Evolutionary conservation across 2,113 vertebrate species (phyloP).

Genomic region (Hipposideros armiger): DNA sequence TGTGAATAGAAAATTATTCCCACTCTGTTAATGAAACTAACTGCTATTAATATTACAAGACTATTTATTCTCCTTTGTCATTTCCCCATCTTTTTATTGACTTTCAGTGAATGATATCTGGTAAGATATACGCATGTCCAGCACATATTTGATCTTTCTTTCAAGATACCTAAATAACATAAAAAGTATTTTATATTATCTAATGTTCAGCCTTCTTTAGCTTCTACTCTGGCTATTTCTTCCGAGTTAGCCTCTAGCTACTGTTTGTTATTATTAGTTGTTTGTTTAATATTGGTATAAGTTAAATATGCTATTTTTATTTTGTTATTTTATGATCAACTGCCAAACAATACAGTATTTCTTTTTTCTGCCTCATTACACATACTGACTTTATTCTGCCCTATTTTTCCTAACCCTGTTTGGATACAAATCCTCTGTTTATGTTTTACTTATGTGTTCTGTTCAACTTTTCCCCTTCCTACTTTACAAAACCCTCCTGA

Average conservation of each 20-base stretch:
- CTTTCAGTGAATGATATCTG: neutral
- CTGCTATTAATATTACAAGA: neutral
- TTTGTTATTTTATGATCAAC: neutral
- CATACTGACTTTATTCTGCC: neutral
- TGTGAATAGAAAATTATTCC: neutral
- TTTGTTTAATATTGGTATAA: neutral
- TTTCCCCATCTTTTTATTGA: neutral
- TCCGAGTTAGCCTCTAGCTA: neutral
- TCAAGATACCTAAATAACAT: neutral
- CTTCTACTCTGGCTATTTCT: neutral
- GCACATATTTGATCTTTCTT: neutral
- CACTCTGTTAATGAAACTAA: conserved; percentile 7
- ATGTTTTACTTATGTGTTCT: neutral
- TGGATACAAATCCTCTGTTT: neutral
- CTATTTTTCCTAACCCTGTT: neutral
- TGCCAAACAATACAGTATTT: conserved; percentile 7
- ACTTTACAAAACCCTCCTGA: neutral
- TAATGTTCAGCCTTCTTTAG: neutral
- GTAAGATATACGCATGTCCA: neutral
- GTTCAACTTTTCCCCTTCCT: neutral
- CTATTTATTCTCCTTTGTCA: neutral
- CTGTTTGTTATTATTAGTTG: neutral
- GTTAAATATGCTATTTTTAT: conserved; percentile 30
- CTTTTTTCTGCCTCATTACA: neutral
- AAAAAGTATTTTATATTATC: neutral